These are phyloP conservation scores for Lasioglossum zephyrum DNA, from an alignment of 2,888 invertebrate species.

Conservation along the genomic window DNA sequence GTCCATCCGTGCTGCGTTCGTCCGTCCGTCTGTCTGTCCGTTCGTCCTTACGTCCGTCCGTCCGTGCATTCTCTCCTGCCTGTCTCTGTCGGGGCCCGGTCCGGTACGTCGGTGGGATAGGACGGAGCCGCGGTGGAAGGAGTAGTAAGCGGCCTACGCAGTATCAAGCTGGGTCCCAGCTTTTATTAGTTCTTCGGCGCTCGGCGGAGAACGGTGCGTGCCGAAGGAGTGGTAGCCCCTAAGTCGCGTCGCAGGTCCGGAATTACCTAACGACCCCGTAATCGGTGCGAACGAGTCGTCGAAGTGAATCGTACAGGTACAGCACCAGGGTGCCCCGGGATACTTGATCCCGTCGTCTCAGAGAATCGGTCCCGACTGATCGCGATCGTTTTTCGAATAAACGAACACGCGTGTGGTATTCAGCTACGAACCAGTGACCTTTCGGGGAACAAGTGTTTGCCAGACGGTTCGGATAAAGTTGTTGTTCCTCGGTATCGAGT, in stretches of 20 bases:
- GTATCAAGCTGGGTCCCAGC: slow-evolving; percentile 81
- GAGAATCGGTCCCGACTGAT: not conserved
- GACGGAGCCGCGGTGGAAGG: slow-evolving; percentile 79
- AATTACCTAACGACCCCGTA: slow-evolving; percentile 44
- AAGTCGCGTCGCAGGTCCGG: slow-evolving; percentile 44
- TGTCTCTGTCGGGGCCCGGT: slow-evolving; percentile 69
- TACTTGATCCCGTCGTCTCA: not conserved
- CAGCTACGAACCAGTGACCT: slow-evolving; percentile 6
- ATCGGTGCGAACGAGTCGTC: slow-evolving; percentile 29
- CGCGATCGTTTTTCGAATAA: not conserved
- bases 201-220: slow-evolving; percentile 82
- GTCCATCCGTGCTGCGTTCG: slow-evolving; percentile 36
- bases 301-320: not conserved
- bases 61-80: slow-evolving; percentile 59
- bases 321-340: not conserved
- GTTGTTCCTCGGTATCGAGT: not conserved
- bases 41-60: slow-evolving; percentile 57
- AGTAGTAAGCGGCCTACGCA: slow-evolving; percentile 82
- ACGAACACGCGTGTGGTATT: slow-evolving; percentile 2
- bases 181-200: slow-evolving; percentile 83
- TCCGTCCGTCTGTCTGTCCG: slow-evolving; percentile 38
- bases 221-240: slow-evolving; percentile 59
- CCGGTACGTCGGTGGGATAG: slow-evolving; percentile 75
- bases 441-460: slow-evolving; percentile 3
- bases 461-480: slow-evolving; percentile 14